Evolutionary conservation across 2,113 vertebrate species (phyloP).

Genomic region (Bolborhynchus lineola): DNA sequence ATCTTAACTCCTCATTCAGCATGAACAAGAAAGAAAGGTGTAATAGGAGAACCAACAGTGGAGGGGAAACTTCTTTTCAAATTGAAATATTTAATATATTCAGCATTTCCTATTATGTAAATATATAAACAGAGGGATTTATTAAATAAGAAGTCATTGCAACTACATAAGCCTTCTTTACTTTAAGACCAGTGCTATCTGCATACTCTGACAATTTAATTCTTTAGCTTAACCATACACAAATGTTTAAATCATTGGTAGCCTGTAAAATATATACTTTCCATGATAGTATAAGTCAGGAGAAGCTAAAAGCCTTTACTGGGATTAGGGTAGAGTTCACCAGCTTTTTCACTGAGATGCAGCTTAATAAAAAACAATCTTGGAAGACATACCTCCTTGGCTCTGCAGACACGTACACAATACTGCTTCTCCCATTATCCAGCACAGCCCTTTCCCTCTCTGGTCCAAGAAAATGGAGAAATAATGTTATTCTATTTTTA

Average conservation of each 20-base stretch:
- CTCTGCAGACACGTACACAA: not conserved
- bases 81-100: not conserved
- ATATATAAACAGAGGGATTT: not conserved
- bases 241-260: not conserved
- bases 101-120: not conserved
- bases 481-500: not conserved
- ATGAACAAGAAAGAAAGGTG: not conserved
- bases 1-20: not conserved
- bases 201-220: not conserved
- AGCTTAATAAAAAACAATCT: not conserved
- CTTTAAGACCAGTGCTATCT: not conserved
- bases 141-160: not conserved
- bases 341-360: not conserved
- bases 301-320: not conserved
- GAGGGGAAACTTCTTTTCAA: not conserved
- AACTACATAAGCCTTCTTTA: not conserved
- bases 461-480: not conserved
- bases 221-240: not conserved
- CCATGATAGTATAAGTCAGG: not conserved
- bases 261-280: not conserved
- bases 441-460: not conserved
- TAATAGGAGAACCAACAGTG: not conserved
- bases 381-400: not conserved
- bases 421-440: not conserved
- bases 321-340: not conserved